Base-by-base conservation (phyloP, 2,797 vertebrate species). In the Falco peregrinus region DNA sequence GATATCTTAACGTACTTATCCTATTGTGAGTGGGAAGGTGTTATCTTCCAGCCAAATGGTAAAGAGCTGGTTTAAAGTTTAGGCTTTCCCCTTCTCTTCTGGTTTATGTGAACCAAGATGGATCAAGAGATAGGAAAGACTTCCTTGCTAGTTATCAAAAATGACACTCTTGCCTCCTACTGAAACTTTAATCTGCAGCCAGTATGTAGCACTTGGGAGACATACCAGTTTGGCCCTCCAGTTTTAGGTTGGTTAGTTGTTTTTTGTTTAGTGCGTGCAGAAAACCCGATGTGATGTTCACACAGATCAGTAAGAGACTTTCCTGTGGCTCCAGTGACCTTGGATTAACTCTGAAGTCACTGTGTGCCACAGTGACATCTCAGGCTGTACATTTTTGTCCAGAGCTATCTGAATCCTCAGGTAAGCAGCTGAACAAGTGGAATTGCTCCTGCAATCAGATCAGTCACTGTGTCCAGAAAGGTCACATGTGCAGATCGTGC, bases 1-100 rank as follows among this genome's bases (percentile, higher is more conserved):
- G 89, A 86, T 98, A 97, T 97, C 97, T 98, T 96, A 97, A 97
- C 91, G 91, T 93, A 54, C 53, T 95, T 95, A 71, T 94, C 91
- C 57, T 80, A 50, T 87, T 61, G 59, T 75, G 68, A 95, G 87
- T 73, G 53, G 86, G 86, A 95, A 90, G 95, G 82, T 91, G 78
- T 93, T 95, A 96, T 90, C 91, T 95, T 90, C 69, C 68, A 95
- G 81, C 51, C 84, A 92, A 96, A 96, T 3, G 1, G 69, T 92
- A 85, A 95, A 84, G 85, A 88, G 47, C 28, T n/a, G 43, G 48
- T 74, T 87, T 78, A 88, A 63, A 15, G 25, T 93, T 95, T 92
- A 91, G 71, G 59, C 95, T 10, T 81, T 77, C 12, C 28, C 31
- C 92, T 70, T 91, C 95, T 45, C 20, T 77, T 87, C 64, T 82